Percentiles rank a stretch among this genome's conserved stretches.
phyloP scores from a whole-genome alignment of 2,797 vertebrate genomes.

The Sebastes diaconus region DNA sequence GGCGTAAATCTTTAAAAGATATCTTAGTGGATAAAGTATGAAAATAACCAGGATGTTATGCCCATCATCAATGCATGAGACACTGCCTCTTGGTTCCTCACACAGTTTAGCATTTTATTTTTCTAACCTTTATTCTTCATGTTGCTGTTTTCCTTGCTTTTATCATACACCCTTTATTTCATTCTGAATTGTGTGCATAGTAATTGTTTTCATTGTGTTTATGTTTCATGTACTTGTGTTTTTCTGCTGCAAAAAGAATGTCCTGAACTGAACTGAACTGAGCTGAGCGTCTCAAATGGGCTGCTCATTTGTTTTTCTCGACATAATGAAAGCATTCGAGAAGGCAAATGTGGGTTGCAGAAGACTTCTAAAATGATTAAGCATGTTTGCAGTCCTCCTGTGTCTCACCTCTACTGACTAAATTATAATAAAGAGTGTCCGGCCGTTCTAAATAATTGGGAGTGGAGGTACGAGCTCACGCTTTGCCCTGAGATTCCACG shows the following conservation, averaged over 20 bases:
- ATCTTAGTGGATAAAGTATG: background rate
- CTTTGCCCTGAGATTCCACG: constrained; percentile 38
- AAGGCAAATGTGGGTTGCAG: background rate
- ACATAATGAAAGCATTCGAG: background rate
- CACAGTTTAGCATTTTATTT: background rate
- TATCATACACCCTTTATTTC: background rate
- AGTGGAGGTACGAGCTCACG: constrained; percentile 11
- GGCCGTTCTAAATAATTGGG: constrained; percentile 6
- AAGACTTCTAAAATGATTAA: background rate
- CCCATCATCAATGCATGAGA: background rate
- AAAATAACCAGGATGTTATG: background rate
- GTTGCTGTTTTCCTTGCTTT: background rate
- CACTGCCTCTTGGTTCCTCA: background rate
- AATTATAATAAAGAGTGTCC: constrained; percentile 1
- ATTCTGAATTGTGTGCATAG: background rate
- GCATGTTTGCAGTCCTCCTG: background rate
- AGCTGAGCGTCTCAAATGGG: background rate
- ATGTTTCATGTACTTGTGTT: background rate
- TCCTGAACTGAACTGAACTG: background rate
- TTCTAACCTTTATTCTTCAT: background rate
- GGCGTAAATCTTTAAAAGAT: background rate
- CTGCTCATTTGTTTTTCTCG: background rate
- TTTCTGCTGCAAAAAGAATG: background rate
- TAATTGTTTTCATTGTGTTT: background rate
- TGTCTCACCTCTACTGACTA: background rate